A percentile compares a stretch with the other conserved stretches of the same genome.
These are phyloP conservation scores for Haemorhous mexicanus DNA, from an alignment of 2,113 vertebrate genomes.

Conservation along the genomic window DNA sequence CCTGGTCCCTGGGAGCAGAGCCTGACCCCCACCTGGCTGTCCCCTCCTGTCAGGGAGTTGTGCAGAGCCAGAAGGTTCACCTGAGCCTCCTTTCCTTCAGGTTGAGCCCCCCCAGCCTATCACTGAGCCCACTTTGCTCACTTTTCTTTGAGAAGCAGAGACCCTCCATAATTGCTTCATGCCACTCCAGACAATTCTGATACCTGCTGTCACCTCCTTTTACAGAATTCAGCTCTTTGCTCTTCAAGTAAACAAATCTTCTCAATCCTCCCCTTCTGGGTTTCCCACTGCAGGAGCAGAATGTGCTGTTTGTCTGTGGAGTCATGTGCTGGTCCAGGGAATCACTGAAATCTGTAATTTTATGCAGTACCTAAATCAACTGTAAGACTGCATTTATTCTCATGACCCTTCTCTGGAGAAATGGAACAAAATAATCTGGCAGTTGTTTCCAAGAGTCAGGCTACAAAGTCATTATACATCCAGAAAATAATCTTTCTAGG, in stretches of 20 bases:
- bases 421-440: not conserved
- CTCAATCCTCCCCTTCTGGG: not conserved
- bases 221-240: not conserved
- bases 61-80: not conserved
- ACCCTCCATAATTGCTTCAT: not conserved
- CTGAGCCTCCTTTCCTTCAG: not conserved
- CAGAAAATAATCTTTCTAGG: not conserved
- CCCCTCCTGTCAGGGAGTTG: not conserved
- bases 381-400: not conserved
- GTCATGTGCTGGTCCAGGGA: not conserved
- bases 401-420: not conserved
- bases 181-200: not conserved
- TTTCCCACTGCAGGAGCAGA: not conserved
- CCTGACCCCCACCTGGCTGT: accelerated
- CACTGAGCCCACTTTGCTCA: not conserved
- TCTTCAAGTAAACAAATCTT: not conserved
- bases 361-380: not conserved
- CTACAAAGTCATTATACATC: not conserved
- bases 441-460: not conserved
- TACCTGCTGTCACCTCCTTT: not conserved
- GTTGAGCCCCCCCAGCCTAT: not conserved
- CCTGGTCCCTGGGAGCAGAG: not conserved
- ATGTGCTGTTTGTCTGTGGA: not conserved
- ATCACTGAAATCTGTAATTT: not conserved
- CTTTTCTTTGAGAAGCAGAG: not conserved